Evolutionary conservation across 2,888 invertebrate genomes (phyloP).

Genomic region (Autographa gamma): DNA sequence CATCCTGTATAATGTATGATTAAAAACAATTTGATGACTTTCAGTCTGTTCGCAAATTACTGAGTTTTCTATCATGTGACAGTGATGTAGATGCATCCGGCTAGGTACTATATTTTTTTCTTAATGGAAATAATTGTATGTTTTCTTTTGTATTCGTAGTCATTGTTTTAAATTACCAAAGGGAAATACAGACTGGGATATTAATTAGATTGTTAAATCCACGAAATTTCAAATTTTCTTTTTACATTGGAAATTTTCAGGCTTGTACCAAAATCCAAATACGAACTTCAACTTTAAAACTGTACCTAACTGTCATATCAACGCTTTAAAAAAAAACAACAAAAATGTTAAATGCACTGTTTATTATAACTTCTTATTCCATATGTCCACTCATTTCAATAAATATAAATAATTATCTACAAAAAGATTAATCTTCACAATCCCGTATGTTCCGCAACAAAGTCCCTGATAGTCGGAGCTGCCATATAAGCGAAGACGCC

Average conservation of each 20-base stretch:
- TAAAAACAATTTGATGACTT: slow-evolving; percentile 43
- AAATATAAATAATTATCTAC: background rate
- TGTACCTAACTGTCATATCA: too few species aligned
- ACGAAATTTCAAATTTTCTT: too few species aligned
- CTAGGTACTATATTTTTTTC: background rate
- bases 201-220: too few species aligned
- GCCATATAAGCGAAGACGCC: slow-evolving; percentile 79
- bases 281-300: too few species aligned
- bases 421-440: slow-evolving; percentile 47
- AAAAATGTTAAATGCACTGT: slow-evolving; percentile 1
- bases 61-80: slow-evolving; percentile 21
- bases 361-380: background rate
- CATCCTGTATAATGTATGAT: slow-evolving; percentile 52
- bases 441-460: slow-evolving; percentile 73
- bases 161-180: background rate
- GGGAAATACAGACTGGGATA: too few species aligned
- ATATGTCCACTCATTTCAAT: background rate
- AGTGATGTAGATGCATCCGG: slow-evolving; percentile 7
- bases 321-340: background rate
- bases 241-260: too few species aligned
- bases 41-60: slow-evolving; percentile 26
- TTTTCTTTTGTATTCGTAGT: background rate
- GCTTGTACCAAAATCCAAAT: too few species aligned
- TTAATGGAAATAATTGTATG: background rate
- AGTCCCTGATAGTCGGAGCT: slow-evolving; percentile 71